phyloP scores from a whole-genome alignment of 1,140 invertebrate genomes.

The Euwallacea similis region DNA sequence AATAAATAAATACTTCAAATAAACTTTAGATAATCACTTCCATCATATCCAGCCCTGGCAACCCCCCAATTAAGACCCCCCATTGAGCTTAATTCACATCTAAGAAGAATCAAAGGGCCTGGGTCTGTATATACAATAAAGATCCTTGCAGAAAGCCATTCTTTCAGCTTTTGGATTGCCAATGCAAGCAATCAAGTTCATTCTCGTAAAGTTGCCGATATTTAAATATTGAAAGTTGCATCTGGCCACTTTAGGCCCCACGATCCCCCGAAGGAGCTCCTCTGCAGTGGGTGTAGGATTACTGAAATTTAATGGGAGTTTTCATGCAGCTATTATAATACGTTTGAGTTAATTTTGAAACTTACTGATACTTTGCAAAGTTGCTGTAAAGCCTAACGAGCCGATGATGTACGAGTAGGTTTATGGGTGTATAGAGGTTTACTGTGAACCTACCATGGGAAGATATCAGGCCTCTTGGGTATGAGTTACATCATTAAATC shows the following conservation, averaged over 20 bases:
- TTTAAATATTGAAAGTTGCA: constrained; percentile 34
- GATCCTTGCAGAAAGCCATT: constrained; percentile 53
- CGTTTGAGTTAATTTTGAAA: not conserved
- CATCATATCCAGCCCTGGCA: too few relatives aligned
- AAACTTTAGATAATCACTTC: too few relatives aligned
- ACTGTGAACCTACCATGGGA: constrained; percentile 1
- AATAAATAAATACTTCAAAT: too few relatives aligned
- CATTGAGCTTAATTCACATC: not conserved
- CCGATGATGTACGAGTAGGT: constrained; percentile 17
- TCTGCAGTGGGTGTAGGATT: constrained; percentile 33
- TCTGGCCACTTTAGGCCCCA: constrained; percentile 32
- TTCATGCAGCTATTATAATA: not conserved
- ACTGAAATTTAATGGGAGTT: constrained; percentile 22
- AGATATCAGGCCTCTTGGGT: constrained; percentile 20
- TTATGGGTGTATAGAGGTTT: not conserved
- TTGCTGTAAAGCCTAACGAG: constrained; percentile 21
- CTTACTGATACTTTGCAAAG: constrained; percentile 30
- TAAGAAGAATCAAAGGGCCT: constrained; percentile 34
- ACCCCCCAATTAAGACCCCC: too few relatives aligned
- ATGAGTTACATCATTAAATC: constrained; percentile 28
- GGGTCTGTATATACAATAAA: constrained; percentile 30
- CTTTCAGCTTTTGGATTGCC: constrained; percentile 21
- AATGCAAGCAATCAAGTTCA: constrained; percentile 7
- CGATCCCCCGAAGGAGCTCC: constrained; percentile 21
- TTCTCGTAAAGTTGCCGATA: constrained; percentile 20